These are phyloP conservation scores for Lutra lutra DNA, from an alignment of 2,797 vertebrate species.

Conservation along the genomic window DNA sequence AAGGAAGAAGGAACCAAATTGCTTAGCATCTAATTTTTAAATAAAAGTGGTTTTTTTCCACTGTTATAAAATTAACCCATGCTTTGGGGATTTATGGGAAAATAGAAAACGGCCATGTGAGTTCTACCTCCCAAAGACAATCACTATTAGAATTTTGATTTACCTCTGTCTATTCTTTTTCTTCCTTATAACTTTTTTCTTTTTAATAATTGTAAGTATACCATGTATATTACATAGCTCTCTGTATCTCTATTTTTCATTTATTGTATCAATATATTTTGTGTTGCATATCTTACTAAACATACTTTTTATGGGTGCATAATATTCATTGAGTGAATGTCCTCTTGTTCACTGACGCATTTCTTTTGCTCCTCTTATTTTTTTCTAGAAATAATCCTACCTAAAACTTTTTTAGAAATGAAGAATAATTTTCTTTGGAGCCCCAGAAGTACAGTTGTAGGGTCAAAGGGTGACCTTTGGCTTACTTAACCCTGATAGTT, in stretches of 20 bases:
- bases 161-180: background rate
- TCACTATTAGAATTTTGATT: background rate
- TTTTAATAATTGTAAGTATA: background rate
- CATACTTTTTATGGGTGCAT: background rate
- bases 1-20: background rate
- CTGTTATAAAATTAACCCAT: slow-evolving; percentile 28
- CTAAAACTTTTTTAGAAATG: background rate
- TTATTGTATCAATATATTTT: background rate
- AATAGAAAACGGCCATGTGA: background rate
- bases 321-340: background rate
- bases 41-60: background rate
- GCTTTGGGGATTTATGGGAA: background rate
- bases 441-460: background rate
- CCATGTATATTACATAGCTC: background rate
- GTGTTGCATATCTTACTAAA: background rate
- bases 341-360: background rate
- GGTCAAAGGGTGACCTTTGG: background rate
- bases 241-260: background rate
- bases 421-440: background rate
- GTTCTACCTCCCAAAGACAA: background rate
- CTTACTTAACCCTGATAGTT: background rate
- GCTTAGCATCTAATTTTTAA: slow-evolving; percentile 27
- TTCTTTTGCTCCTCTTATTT: background rate
- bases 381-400: background rate
- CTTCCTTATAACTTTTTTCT: background rate